Percentiles rank a stretch among this genome's conserved stretches.
Evolutionary conservation across 2,113 vertebrate genomes (phyloP).

Genomic region (Crotalus viridis): DNA sequence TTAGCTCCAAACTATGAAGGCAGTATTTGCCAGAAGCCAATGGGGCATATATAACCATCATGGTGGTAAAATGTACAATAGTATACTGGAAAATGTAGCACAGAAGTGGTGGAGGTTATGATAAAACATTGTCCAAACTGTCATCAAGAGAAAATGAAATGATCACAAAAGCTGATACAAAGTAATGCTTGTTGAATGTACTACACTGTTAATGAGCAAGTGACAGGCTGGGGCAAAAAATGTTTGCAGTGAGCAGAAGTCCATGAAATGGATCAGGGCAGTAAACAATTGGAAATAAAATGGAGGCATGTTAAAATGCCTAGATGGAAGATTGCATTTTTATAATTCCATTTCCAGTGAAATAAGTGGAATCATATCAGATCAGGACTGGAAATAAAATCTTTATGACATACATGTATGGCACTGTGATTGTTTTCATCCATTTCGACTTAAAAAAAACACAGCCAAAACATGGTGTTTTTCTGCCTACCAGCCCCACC

Average conservation of each 20-base stretch:
- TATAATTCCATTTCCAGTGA: not conserved
- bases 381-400: not conserved
- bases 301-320: not conserved
- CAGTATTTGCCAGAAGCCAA: not conserved
- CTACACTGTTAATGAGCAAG: not conserved
- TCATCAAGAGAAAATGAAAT: not conserved
- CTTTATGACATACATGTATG: constrained; percentile 19
- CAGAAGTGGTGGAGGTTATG: not conserved
- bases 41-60: not conserved
- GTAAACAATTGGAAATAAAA: not conserved
- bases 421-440: not conserved
- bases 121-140: not conserved
- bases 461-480: not conserved
- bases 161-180: rapidly evolving
- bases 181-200: not conserved
- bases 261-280: not conserved
- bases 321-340: not conserved
- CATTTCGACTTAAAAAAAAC: not conserved
- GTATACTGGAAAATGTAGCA: not conserved
- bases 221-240: not conserved
- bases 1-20: not conserved
- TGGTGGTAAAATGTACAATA: constrained; percentile 7
- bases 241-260: rapidly evolving
- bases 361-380: not conserved
- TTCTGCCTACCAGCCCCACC: not conserved